Conservation (phyloP, 1,140 invertebrate genomes). For the Drusus annulatus region DNA sequence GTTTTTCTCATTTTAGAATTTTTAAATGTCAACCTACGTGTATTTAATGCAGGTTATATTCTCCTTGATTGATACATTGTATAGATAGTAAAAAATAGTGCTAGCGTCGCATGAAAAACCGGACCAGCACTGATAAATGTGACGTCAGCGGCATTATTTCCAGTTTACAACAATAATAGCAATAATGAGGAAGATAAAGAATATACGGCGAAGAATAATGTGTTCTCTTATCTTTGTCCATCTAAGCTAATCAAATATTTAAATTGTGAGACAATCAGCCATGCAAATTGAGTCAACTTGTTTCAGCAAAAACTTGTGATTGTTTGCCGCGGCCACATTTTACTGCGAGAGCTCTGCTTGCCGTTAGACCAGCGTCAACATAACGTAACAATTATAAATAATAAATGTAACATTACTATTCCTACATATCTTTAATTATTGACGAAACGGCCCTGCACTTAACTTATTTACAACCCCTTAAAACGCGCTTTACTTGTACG, state of each 20-base stretch:
- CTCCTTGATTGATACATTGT: too few relatives aligned
- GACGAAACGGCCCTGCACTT: too few relatives aligned
- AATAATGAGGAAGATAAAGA: slow-evolving; percentile 14
- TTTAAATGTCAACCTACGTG: too few relatives aligned
- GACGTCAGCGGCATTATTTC: slow-evolving; percentile 2
- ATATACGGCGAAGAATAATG: slow-evolving; percentile 8
- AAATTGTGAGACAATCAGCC: slow-evolving; percentile 33
- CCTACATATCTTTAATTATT: too few relatives aligned
- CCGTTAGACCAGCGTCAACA: too few relatives aligned
- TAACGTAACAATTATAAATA: too few relatives aligned
- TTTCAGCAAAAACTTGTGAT: background rate
- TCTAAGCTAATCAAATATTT: slow-evolving; percentile 45
- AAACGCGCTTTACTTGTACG: too few relatives aligned
- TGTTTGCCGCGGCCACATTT: slow-evolving; percentile 1
- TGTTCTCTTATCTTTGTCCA: slow-evolving; percentile 24
- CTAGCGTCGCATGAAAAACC: background rate
- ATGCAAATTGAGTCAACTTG: slow-evolving; percentile 38
- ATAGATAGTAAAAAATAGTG: background rate
- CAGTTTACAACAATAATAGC: background rate
- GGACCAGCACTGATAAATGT: slow-evolving; percentile 3
- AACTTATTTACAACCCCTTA: too few relatives aligned
- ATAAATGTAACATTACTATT: too few relatives aligned
- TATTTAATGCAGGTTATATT: too few relatives aligned
- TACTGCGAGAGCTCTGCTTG: too few relatives aligned
- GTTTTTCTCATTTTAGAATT: too few relatives aligned